Evolutionary conservation across 2,797 vertebrate genomes (phyloP), one percentile per base, ranked within the genome.

Genomic region (Nannoperca obscura): DNA sequence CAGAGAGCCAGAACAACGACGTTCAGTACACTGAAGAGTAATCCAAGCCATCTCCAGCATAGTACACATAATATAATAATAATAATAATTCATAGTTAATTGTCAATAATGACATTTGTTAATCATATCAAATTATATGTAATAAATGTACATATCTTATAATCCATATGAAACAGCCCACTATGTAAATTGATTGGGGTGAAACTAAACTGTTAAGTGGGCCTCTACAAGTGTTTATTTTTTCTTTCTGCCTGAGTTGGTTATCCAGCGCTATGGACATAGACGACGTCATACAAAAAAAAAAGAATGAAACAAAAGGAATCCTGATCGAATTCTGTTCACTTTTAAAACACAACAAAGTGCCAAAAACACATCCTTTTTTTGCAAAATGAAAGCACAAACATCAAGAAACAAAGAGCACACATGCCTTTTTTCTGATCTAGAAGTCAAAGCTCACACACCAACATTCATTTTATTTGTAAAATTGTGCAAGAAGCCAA

Each of bases 381-480:
- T 86, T 87, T 86, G 74, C 95, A 96, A 91, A 96, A 96, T 93
- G 91, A 95, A 92, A 87, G 84, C 96, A 96, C 78, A 96, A 95
- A 97, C 96, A 96, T 90, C 95, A 94, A 96, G 95, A 96, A 96
- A 95, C 84, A 90, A 87, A 94, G 84, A 90, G 93, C 86, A 90
- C 86, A 81, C 87, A 83, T 89, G 91, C 80, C 73, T 90, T 90
- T 92, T 93, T 91, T 95, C 96, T 94, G 93, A 95, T 95, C 93
- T 92, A 96, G 97, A 96, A 95, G 97, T 96, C 96, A 96, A 97
- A 97, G 95, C 95, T 97, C 94, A 95, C 96, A 95, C 96, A 96
- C 96, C 93, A 95, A 98, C 97, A 98, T 98, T 98, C 97, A 97
- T 96, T 96, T 96, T 89, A 90, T 93, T 97, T 97, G 92, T 94